Percentiles rank a stretch among this genome's conserved stretches.
Conservation (phyloP, 2,888 invertebrate genomes). For the Patella ulyssiponensis region DNA sequence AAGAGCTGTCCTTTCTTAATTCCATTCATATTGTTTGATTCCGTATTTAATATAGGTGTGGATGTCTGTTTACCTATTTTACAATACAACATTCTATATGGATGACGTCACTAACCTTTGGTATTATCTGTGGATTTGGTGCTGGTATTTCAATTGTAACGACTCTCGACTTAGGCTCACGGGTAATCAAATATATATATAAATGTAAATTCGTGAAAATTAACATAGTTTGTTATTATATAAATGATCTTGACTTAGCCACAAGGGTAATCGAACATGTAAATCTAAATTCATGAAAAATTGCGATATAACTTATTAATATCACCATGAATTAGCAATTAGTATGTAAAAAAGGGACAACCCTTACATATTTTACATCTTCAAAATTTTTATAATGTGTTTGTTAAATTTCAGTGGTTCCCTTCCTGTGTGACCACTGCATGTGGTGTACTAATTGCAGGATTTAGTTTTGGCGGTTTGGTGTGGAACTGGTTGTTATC, state of each 20-base stretch:
- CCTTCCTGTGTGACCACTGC: background rate
- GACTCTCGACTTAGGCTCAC: background rate
- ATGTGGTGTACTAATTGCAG: background rate
- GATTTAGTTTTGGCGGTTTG: background rate
- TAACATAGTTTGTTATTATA: no score
- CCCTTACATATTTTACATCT: no score
- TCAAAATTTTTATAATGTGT: no score
- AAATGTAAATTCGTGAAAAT: no score
- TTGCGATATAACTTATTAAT: no score
- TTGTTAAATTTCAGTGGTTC: background rate
- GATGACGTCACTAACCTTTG: background rate
- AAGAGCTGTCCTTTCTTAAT: no score
- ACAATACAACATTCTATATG: background rate
- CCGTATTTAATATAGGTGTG: background rate
- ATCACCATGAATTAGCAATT: no score
- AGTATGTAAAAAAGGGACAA: no score
- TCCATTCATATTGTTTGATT: no score
- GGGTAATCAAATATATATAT: background rate
- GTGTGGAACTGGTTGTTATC: background rate
- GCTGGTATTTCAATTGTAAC: background rate
- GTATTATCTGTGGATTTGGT: constrained; percentile 6
- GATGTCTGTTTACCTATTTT: background rate
- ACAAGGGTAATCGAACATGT: no score
- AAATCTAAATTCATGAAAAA: no score
- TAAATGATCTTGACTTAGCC: no score